Percentiles rank a stretch among this genome's conserved stretches.
Conservation (phyloP, 2,113 vertebrate species). For the Petrocephalus microphthalmus region DNA sequence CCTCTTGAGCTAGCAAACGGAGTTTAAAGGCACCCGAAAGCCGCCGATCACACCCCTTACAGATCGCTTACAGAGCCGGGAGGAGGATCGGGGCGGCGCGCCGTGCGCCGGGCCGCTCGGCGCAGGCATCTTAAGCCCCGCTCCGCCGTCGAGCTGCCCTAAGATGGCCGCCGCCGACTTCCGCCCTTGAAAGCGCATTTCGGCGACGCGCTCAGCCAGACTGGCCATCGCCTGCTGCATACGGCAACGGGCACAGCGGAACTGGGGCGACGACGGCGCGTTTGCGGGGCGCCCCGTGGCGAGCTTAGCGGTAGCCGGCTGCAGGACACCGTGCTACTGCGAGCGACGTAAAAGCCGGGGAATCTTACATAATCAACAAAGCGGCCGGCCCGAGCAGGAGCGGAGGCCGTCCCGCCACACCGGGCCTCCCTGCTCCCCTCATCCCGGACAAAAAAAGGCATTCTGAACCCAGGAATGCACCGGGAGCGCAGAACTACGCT, state of each 20-base stretch:
- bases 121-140: conserved; percentile 41
- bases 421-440: no score
- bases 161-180: conserved; percentile 73
- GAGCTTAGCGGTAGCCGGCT: not conserved
- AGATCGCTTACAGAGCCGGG: not conserved
- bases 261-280: no score
- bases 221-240: not conserved
- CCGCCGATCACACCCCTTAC: not conserved
- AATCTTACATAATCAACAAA: conserved; percentile 39
- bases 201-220: not conserved
- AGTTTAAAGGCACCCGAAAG: not conserved
- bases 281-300: not conserved
- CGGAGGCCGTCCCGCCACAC: no score
- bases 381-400: not conserved
- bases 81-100: not conserved
- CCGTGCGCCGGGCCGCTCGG: conserved; percentile 14
- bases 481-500: not conserved
- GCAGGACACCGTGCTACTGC: no score
- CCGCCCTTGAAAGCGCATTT: conserved; percentile 50
- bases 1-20: not conserved
- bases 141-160: conserved; percentile 34
- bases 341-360: conserved; percentile 52
- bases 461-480: not conserved
- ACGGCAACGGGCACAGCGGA: not conserved
- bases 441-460: no score